Conservation (phyloP, 1,140 invertebrate genomes). For the Nasonia giraulti region DNA sequence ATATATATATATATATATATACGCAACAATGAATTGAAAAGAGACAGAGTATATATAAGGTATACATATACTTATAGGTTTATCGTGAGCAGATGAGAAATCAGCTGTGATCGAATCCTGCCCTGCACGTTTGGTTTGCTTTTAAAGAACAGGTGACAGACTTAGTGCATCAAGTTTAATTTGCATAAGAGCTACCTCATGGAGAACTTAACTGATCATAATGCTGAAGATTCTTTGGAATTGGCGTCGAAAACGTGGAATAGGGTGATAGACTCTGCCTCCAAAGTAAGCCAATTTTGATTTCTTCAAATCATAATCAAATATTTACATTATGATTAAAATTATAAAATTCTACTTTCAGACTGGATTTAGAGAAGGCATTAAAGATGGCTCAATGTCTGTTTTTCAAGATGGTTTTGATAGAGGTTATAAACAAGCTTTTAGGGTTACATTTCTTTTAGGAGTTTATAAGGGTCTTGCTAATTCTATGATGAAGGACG, state of each 20-base stretch:
- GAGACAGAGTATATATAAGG: not conserved
- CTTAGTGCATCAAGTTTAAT: not conserved
- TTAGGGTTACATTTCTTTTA: constrained; percentile 72
- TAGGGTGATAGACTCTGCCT: constrained; percentile 60
- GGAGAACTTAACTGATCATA: constrained; percentile 27
- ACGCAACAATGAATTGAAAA: not conserved
- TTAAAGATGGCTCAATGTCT: constrained; percentile 72
- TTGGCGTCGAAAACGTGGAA: constrained; percentile 66
- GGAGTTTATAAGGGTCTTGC: constrained; percentile 71
- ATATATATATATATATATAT: not conserved
- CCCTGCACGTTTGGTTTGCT: not conserved
- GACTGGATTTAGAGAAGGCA: constrained; percentile 76
- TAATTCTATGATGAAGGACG: constrained; percentile 47
- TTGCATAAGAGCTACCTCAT: constrained; percentile 4
- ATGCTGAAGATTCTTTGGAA: constrained; percentile 60
- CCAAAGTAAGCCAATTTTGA: constrained; percentile 59
- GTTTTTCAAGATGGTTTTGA: constrained; percentile 77
- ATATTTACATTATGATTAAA: not conserved
- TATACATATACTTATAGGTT: not conserved
- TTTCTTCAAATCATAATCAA: not conserved
- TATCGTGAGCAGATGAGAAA: not conserved
- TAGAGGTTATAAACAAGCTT: constrained; percentile 75
- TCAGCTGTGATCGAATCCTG: not conserved
- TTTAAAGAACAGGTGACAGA: not conserved
- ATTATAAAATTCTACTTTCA: constrained; percentile 55